These are phyloP conservation scores for Cheilosia vulpina DNA, from an alignment of 2,888 invertebrate genomes.

Conservation along the genomic window DNA sequence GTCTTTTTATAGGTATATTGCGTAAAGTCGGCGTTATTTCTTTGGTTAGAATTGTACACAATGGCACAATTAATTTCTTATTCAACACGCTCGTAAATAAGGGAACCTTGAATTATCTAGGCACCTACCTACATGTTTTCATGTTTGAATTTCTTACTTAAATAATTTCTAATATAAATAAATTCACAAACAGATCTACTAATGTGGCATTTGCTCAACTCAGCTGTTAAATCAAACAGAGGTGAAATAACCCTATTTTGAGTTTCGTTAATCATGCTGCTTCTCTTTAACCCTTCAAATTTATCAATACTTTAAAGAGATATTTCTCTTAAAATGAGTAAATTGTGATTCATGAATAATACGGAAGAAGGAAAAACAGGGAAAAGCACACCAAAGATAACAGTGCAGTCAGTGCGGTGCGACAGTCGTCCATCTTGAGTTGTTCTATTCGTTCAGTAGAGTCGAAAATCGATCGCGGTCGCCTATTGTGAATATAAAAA, in stretches of 20 bases:
- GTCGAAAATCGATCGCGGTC: slow-evolving; percentile 54
- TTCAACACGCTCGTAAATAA: no score
- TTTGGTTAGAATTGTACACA: no score
- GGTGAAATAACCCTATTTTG: neutral
- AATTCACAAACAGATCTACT: no score
- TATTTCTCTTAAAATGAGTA: slow-evolving; percentile 6
- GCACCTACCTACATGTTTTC: no score
- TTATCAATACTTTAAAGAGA: slow-evolving; percentile 9
- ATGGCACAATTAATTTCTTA: no score
- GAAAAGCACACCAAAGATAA: slow-evolving; percentile 58
- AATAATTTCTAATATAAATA: no score
- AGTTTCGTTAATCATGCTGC: neutral
- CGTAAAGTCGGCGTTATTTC: no score
- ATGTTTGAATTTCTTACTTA: no score
- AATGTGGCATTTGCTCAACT: neutral
- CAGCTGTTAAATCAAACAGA: neutral
- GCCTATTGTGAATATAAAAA: slow-evolving; percentile 43
- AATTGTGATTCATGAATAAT: neutral
- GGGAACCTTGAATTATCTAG: no score
- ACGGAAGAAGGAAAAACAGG: slow-evolving; percentile 3
- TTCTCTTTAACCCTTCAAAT: slow-evolving; percentile 27
- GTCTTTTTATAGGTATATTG: no score
- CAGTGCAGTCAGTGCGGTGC: slow-evolving; percentile 63
- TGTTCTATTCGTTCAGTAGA: slow-evolving; percentile 34
- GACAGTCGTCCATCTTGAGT: slow-evolving; percentile 72